Conservation (phyloP, 2,888 invertebrate genomes). For the Erebia aethiops region DNA sequence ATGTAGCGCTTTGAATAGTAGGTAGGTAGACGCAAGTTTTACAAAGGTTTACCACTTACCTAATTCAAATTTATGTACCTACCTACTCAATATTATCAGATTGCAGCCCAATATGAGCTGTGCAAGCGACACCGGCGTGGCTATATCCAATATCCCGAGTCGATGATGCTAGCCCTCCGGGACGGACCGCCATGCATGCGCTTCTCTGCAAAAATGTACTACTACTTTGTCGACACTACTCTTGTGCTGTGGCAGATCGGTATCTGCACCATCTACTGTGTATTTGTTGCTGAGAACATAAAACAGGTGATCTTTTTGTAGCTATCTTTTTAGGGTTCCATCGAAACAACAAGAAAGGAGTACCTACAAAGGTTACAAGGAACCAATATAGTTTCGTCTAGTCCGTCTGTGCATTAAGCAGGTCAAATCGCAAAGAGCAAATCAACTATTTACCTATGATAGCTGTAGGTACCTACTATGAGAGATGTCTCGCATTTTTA, state of each 20-base stretch:
- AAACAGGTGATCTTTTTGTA: conserved; percentile 71
- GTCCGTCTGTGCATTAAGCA: no score
- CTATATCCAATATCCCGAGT: conserved; percentile 89
- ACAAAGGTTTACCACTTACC: not conserved
- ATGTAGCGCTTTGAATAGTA: no score
- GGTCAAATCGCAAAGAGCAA: no score
- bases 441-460: no score
- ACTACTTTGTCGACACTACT: conserved; percentile 83
- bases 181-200: conserved; percentile 84
- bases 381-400: no score
- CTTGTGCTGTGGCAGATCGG: conserved; percentile 92
- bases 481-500: no score
- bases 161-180: conserved; percentile 86
- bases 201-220: conserved; percentile 72
- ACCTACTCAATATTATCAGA: conserved; percentile 44
- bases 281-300: conserved; percentile 89
- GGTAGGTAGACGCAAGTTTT: not conserved
- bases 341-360: no score
- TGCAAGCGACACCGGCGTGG: conserved; percentile 77
- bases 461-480: no score
- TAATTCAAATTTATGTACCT: not conserved
- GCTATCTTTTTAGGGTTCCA: not conserved
- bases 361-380: no score
- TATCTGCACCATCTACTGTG: conserved; percentile 93
- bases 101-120: conserved; percentile 83